A percentile compares a stretch with the other conserved stretches of the same genome.
phyloP scores from a whole-genome alignment of 64 coral and sea anemone species.

The Pocillopora damicornis region DNA sequence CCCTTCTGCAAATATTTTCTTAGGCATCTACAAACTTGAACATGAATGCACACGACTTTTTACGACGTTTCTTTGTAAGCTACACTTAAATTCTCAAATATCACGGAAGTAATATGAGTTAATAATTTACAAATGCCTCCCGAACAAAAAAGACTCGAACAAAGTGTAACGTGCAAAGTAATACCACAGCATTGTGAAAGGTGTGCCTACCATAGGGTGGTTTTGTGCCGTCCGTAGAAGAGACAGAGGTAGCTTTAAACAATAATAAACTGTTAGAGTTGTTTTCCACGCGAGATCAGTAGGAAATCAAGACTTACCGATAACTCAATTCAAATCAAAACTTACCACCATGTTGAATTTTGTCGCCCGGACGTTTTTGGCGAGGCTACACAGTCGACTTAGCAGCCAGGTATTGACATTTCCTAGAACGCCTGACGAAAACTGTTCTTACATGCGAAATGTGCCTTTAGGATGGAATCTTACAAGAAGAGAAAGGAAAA shows the following conservation, averaged over 20 bases:
- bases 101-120: no score
- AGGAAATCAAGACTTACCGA: background rate
- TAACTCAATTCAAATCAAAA: background rate
- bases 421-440: slow-evolving; percentile 39
- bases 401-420: background rate
- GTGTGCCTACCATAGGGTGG: slow-evolving; percentile 90
- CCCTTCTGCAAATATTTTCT: no score
- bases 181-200: background rate
- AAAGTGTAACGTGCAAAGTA: background rate
- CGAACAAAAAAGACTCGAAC: background rate
- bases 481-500: slow-evolving; percentile 28
- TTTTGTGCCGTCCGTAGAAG: slow-evolving; percentile 94
- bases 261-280: background rate
- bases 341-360: slow-evolving; percentile 99
- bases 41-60: no score
- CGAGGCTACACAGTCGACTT: background rate
- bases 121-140: no score
- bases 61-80: no score
- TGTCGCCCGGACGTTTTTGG: background rate
- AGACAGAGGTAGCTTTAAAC: slow-evolving; percentile 87
- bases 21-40: no score
- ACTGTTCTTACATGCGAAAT: background rate
- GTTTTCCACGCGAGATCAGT: background rate
- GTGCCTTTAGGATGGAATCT: background rate
- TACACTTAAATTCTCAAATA: background rate